Conservation (phyloP, 2,797 vertebrate species). For the Clarias laeviceps region DNA sequence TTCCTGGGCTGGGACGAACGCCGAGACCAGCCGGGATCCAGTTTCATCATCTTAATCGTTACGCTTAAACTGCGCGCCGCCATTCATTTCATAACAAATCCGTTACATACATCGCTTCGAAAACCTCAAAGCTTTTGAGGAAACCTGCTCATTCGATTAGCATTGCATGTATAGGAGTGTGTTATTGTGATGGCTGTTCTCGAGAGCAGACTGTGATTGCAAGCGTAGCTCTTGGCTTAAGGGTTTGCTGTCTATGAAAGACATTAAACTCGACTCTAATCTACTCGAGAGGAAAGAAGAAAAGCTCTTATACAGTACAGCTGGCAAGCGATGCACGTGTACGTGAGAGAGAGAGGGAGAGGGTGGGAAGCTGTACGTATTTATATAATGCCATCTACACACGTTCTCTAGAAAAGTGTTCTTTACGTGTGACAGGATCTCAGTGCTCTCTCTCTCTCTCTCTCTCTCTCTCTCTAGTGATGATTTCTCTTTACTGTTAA, state of each 20-base stretch:
- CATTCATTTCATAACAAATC: neutral
- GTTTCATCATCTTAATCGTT: neutral
- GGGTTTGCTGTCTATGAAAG: neutral
- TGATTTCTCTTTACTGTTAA: constrained; percentile 57
- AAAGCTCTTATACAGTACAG: neutral
- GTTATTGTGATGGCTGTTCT: neutral
- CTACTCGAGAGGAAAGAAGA: neutral
- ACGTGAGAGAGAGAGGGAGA: neutral
- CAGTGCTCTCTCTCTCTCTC: neutral
- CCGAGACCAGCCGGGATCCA: neutral
- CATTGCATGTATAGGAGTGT: neutral
- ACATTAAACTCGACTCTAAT: neutral
- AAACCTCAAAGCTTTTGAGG: neutral
- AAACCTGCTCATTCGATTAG: neutral
- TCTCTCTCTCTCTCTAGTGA: neutral
- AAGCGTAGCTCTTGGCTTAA: neutral
- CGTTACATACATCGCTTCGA: neutral
- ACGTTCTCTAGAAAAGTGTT: neutral
- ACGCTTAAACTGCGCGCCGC: neutral
- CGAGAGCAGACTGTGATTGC: neutral
- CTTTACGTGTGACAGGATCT: constrained; percentile 30
- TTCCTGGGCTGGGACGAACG: neutral
- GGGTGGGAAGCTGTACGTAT: neutral
- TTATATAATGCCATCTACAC: constrained; percentile 5
- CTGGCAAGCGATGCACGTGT: neutral